These are phyloP conservation scores for Eulacestoma nigropectus DNA, from an alignment of 2,113 vertebrate genomes.

Conservation along the genomic window DNA sequence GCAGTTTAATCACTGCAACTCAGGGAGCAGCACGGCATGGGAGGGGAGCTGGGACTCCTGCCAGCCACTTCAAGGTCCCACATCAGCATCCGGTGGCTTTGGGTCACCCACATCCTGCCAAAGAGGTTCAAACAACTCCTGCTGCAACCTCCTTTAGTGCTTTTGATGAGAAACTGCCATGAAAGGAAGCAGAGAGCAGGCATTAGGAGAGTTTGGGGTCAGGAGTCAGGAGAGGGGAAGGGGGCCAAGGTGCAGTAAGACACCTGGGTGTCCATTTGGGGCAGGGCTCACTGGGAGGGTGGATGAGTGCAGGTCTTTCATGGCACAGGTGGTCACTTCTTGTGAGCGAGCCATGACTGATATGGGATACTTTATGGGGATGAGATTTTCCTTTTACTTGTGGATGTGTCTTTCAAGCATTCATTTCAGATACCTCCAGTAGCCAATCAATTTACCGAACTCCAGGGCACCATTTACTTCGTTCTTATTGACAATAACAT, in stretches of 20 bases:
- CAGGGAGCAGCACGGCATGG: not conserved
- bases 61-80: not conserved
- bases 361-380: not conserved
- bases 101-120: not conserved
- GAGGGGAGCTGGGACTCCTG: not conserved
- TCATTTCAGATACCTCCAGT: not conserved
- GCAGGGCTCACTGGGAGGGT: not conserved
- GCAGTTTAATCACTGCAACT: not conserved
- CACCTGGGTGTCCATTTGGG: not conserved
- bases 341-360: rapidly evolving
- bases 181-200: not conserved
- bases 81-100: not conserved
- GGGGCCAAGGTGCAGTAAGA: not conserved
- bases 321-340: not conserved
- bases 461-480: not conserved
- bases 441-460: not conserved
- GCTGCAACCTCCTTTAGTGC: not conserved
- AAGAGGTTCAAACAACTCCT: not conserved
- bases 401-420: not conserved
- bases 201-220: rapidly evolving
- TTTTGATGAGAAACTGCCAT: not conserved
- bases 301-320: not conserved
- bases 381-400: not conserved
- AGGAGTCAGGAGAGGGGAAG: rapidly evolving
- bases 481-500: not conserved